Percentiles rank a stretch among this genome's conserved stretches.
phyloP scores from a whole-genome alignment of 2,797 vertebrate species.

The Mormyrus proboscirostris region DNA sequence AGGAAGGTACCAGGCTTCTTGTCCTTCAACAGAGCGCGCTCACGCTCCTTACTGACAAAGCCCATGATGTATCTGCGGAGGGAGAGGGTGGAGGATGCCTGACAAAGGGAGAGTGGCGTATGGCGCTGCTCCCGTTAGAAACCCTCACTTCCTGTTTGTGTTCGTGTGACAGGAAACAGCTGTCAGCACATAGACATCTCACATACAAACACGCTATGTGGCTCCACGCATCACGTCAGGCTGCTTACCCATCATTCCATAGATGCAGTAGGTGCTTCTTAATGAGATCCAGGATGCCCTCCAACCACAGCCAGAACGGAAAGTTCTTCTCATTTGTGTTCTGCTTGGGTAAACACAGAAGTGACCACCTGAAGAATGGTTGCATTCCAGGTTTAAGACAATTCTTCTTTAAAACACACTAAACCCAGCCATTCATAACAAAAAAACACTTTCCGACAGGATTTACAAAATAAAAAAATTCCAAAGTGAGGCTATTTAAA shows the following conservation, averaged over 20 bases:
- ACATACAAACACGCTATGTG: not conserved
- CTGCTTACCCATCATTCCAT: slow-evolving; percentile 78
- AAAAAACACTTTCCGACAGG: not conserved
- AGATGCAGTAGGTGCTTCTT: slow-evolving; percentile 71
- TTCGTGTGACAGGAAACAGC: not conserved
- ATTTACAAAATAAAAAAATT: not conserved
- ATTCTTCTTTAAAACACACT: not conserved
- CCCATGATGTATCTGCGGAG: slow-evolving; percentile 76
- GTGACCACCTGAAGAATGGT: not conserved
- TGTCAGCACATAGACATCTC: not conserved
- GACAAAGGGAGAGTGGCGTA: not conserved
- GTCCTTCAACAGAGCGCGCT: slow-evolving; percentile 63
- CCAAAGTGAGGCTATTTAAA: not conserved
- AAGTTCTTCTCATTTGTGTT: slow-evolving; percentile 72
- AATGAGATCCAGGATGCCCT: slow-evolving; percentile 81
- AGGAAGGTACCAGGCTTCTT: slow-evolving; percentile 77
- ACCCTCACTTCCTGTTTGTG: not conserved
- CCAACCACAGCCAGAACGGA: slow-evolving; percentile 79
- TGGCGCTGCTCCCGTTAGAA: not conserved
- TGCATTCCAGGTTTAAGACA: not conserved
- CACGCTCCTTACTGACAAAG: slow-evolving; percentile 78
- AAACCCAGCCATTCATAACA: not conserved
- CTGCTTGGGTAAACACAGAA: slow-evolving; percentile 51
- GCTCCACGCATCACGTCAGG: not conserved
- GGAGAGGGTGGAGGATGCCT: not conserved